phyloP scores from a whole-genome alignment of 2,797 vertebrate species.

The Takifugu rubripes region DNA sequence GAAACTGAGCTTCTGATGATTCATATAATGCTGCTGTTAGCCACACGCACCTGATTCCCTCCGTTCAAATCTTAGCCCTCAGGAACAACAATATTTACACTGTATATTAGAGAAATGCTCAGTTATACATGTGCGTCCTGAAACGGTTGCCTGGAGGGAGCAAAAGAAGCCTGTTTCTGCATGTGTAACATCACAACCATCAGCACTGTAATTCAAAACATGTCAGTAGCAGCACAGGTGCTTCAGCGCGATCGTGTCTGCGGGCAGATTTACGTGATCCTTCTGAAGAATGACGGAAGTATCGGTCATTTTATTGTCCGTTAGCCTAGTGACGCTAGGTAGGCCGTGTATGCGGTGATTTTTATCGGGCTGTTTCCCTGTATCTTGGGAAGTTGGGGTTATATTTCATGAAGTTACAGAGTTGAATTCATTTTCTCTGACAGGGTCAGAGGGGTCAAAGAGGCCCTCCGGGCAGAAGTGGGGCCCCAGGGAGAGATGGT shows the following conservation, averaged over 20 bases:
- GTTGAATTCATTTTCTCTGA: constrained; percentile 8
- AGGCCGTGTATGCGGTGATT: neutral
- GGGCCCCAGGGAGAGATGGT: constrained; percentile 77
- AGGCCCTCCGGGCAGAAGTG: constrained; percentile 74
- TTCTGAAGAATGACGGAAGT: constrained; percentile 25
- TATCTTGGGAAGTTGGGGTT: neutral
- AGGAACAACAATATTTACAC: too few relatives aligned
- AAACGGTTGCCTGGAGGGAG: too few relatives aligned
- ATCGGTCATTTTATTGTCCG: neutral
- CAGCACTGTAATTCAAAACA: too few relatives aligned
- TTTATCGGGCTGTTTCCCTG: neutral
- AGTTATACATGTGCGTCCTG: too few relatives aligned
- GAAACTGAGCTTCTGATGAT: too few relatives aligned
- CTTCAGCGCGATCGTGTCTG: constrained; percentile 17
- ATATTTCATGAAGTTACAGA: neutral
- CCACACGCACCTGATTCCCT: too few relatives aligned
- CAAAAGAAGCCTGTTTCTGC: too few relatives aligned
- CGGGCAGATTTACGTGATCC: constrained; percentile 33
- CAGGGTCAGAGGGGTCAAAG: constrained; percentile 79
- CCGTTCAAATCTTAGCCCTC: too few relatives aligned
- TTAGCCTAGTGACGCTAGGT: neutral
- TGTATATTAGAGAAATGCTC: too few relatives aligned
- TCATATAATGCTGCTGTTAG: too few relatives aligned
- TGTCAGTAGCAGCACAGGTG: constrained; percentile 19
- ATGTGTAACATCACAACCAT: too few relatives aligned